Base-by-base conservation (phyloP, 2,113 vertebrate species). In the Spea multiplicata region DNA sequence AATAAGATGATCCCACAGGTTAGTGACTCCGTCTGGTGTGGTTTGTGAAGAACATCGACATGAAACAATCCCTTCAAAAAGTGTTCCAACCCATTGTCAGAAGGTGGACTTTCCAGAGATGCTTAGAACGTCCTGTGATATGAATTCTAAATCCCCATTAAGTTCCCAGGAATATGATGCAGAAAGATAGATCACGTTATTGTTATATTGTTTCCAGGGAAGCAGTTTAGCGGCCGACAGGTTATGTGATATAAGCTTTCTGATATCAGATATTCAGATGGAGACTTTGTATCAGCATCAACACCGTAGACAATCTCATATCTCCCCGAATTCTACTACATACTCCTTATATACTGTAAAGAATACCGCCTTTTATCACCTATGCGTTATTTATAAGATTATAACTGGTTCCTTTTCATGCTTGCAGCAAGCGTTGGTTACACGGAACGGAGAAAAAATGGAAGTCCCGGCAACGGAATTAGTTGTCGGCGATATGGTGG, bases 1-100 rank as follows among this genome's bases (percentile, higher is more conserved):
- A 90, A 86, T 44, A 91, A 92, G 84, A 94, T 94, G 93, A 92
- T 93, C 48, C 92, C 93, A 0, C 92, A 91, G 91, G 93, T 94
- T 47, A 89, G 90, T 86, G 4, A 30, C 30, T 30, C 30, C 30
- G 30, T 30, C 30, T 30, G 30, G 30, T 30, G 30, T 30, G 2
- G 30, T 30, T 3, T 52, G 6, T 52, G 50, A 10, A 10, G 50
- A 52, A 7, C 55, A 59, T 13, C 14, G 14, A 59, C 30, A 1
- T 2, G 14, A 12, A 12, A 59, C 12, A 59, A 30, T 59, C 10
- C 55, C 55, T 59, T 3, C 10, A 59, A 59, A 12, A 59, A 5
- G 2, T 59, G 12, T 59, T 8, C 4, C 30, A 30, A 30, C 30
- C 1, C 30, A n/a, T n/a, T n/a, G n/a, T n/a, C n/a, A 30, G 30